Evolutionary conservation across 2,113 vertebrate genomes (phyloP), one percentile per base, ranked within the genome.

Genomic region (Laticauda laticaudata): DNA sequence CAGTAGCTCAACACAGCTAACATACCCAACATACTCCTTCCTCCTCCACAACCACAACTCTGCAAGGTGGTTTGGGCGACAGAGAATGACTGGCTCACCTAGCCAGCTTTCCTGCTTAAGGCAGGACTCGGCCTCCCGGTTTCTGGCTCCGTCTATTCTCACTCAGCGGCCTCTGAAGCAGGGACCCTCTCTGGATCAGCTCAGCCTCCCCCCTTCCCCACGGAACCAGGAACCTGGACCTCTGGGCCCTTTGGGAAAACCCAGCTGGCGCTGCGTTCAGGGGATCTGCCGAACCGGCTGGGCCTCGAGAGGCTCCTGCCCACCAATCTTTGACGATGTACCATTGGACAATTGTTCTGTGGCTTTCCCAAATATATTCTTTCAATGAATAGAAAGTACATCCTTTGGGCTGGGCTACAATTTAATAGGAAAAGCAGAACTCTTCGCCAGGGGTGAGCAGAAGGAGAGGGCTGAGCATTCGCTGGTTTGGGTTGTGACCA

Each of bases 261-360:
- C 14, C 12, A 18, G n/a, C n/a, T 20, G 5, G 15, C 15, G 14
- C 39, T 1, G 1, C 5, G 0, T 18, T 34, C 69, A 21, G 6
- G 6, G n/a, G 15, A 20, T 75, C 69, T 43, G 51, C 69, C 18
- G n/a, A 81, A 2, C 5, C n/a, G 43, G n/a, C 34, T 14, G 21
- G 14, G 18, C 53, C 87, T 39, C 34, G 2, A n/a, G 2, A 51
- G 15, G 7, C 87, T 20, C 7, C 5, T 21, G n/a, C 87, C 10
- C 12, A 54, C 53, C 23, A 55, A 88, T 15, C 15, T 8, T 15
- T 23, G n/a, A 21, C 51, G 3, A 23, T 10, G 21, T 23, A 39
- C 3, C 14, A 2, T 2, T 39, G 87, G 87, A 34, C 51, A 54
- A 88, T 55, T 21, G 18, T 34, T 18, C 24, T 2, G 7, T 9